Evolutionary conservation across 2,888 invertebrate genomes (phyloP).

Genomic region (Pristionchus entomophagus): DNA sequence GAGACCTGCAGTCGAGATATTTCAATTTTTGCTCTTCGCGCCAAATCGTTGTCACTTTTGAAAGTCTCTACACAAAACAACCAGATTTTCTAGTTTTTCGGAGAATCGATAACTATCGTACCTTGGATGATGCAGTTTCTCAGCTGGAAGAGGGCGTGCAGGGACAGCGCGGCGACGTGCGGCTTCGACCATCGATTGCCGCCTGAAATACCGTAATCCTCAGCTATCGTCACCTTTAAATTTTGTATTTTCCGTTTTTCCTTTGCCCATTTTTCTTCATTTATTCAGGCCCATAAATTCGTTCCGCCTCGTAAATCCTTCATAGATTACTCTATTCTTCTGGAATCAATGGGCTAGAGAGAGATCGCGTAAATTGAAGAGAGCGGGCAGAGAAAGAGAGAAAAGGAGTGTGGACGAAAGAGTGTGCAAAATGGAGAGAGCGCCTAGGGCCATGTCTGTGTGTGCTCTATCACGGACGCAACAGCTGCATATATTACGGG

Average conservation of each 20-base stretch:
- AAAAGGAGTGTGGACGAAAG: background rate
- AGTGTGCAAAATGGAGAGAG: background rate
- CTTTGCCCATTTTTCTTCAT: background rate
- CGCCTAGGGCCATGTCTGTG: too few species aligned
- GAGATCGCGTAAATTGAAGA: background rate
- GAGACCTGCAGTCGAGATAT: background rate
- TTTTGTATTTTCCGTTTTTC: background rate
- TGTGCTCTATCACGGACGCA: slow-evolving; percentile 19
- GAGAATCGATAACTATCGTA: background rate
- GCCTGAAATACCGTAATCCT: slow-evolving; percentile 76
- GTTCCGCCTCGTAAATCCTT: slow-evolving; percentile 14
- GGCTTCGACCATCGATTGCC: slow-evolving; percentile 98
- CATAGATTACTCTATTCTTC: slow-evolving; percentile 8
- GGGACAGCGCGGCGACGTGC: slow-evolving; percentile 92
- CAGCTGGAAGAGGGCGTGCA: slow-evolving; percentile 96
- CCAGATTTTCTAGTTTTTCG: slow-evolving; percentile 80
- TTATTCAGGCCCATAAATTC: background rate
- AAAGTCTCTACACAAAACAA: slow-evolving; percentile 80
- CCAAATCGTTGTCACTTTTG: background rate
- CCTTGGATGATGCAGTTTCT: slow-evolving; percentile 92
- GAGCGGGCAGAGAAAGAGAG: slow-evolving; percentile 33
- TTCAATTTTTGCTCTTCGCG: background rate
- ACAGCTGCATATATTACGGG: background rate
- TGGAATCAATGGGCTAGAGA: background rate
- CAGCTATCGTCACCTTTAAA: background rate